Evolutionary conservation across 2,888 invertebrate genomes (phyloP).

Genomic region (Brachyptera risi): DNA sequence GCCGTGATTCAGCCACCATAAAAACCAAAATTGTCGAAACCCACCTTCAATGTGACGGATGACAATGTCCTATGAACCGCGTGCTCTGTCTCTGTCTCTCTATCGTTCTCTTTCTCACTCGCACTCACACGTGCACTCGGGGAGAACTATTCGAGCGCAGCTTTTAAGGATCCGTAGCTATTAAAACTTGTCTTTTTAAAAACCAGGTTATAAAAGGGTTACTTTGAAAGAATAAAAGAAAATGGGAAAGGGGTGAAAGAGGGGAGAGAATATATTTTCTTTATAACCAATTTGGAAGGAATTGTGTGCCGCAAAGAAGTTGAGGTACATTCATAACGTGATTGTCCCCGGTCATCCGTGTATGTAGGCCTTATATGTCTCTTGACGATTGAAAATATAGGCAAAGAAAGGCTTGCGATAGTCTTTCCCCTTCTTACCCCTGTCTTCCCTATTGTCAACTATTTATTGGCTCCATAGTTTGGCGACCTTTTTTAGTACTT

Average conservation of each 20-base stretch:
- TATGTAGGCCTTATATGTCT: not conserved
- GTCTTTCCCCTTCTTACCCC: not conserved
- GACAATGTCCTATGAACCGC: conserved; percentile 7
- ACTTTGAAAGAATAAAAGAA: not conserved
- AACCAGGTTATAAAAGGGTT: conserved; percentile 1
- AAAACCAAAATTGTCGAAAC: not conserved
- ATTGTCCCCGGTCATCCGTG: conserved; percentile 9
- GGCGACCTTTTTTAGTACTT: conserved; percentile 19
- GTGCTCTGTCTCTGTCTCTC: no score
- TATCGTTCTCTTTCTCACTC: no score
- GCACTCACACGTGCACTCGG: no score
- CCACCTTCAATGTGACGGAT: no score
- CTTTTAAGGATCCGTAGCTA: no score
- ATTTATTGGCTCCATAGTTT: conserved; percentile 18
- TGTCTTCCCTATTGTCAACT: conserved; percentile 6
- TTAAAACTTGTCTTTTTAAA: conserved; percentile 2
- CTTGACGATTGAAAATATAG: conserved; percentile 5
- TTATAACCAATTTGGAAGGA: conserved; percentile 7
- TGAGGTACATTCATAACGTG: not conserved
- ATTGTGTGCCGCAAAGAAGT: not conserved
- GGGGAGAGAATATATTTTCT: no score
- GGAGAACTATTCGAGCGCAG: no score
- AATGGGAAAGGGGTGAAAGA: no score
- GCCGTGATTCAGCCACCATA: not conserved
- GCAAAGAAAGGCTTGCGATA: conserved; percentile 15